Evolutionary conservation across 2,797 vertebrate genomes (phyloP).

Genomic region (Saxicola maurus): DNA sequence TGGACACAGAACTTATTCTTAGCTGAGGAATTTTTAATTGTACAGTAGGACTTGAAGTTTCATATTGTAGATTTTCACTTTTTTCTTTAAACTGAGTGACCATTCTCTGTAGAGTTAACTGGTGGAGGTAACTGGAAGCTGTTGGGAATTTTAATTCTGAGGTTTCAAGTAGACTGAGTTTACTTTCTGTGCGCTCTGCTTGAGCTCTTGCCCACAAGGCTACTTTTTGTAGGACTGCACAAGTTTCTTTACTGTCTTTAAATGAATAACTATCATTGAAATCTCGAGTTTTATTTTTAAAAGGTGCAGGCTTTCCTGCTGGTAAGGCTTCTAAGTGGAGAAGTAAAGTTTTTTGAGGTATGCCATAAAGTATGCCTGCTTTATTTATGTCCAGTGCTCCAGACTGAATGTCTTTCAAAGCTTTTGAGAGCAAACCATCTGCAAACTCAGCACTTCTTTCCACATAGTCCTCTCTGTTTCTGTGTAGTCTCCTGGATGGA

Average conservation of each 20-base stretch:
- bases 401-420: slow-evolving; percentile 98
- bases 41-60: slow-evolving; percentile 78
- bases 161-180: slow-evolving; percentile 85
- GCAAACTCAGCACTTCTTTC: slow-evolving; percentile 99
- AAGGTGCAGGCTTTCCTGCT: slow-evolving; percentile 82
- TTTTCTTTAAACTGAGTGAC: slow-evolving; percentile 86
- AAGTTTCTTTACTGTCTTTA: slow-evolving; percentile 87
- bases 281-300: slow-evolving; percentile 82
- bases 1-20: slow-evolving; percentile 85
- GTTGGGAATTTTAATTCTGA: slow-evolving; percentile 87
- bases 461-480: slow-evolving; percentile 92
- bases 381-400: slow-evolving; percentile 97
- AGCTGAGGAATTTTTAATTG: slow-evolving; percentile 98
- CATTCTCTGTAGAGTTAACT: slow-evolving; percentile 88
- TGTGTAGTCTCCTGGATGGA: slow-evolving; percentile 98
- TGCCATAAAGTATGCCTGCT: slow-evolving; percentile 98
- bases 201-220: slow-evolving; percentile 90
- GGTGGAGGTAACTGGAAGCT: slow-evolving; percentile 90
- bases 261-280: slow-evolving; percentile 82
- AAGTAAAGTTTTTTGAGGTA: slow-evolving; percentile 95
- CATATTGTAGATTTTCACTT: slow-evolving; percentile 79
- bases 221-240: slow-evolving; percentile 93
- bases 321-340: slow-evolving; percentile 90
- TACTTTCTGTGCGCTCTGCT: slow-evolving; percentile 88
- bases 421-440: slow-evolving; percentile 98